phyloP scores from a whole-genome alignment of 2,797 vertebrate genomes.

The Tympanoctomys barrerae region DNA sequence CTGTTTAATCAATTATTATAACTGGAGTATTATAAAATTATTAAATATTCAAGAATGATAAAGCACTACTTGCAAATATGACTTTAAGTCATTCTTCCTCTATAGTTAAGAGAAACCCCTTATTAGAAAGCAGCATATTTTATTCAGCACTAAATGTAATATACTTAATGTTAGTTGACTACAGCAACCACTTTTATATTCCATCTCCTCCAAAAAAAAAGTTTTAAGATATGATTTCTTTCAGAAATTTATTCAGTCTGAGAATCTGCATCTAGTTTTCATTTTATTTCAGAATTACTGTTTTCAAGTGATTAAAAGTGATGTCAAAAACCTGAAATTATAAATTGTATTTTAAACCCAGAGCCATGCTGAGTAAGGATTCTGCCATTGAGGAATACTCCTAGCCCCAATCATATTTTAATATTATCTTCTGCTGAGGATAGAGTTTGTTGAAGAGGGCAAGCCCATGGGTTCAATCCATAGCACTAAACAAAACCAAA shows the following conservation, averaged over 20 bases:
- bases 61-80: conserved; percentile 32
- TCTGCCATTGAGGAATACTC: no score
- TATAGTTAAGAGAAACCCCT: conserved; percentile 9
- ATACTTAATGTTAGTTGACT: background rate
- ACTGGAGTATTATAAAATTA: conserved; percentile 79
- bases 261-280: conserved; percentile 44
- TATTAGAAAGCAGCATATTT: conserved; percentile 2
- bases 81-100: conserved; percentile 32
- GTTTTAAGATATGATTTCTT: conserved; percentile 57
- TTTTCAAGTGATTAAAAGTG: conserved; percentile 52
- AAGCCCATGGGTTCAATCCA: background rate
- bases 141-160: background rate
- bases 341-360: background rate
- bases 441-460: background rate
- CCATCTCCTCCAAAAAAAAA: background rate
- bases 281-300: conserved; percentile 62
- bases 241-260: conserved; percentile 58
- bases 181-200: conserved; percentile 4
- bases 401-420: background rate
- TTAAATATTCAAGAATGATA: conserved; percentile 78
- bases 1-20: conserved; percentile 75
- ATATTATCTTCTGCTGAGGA: background rate
- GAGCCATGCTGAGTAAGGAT: background rate
- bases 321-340: background rate
- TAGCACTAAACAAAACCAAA: background rate